Percentiles rank a stretch among this genome's conserved stretches.
Evolutionary conservation across 2,888 invertebrate species (phyloP).

Genomic region (Aquatica leii): DNA sequence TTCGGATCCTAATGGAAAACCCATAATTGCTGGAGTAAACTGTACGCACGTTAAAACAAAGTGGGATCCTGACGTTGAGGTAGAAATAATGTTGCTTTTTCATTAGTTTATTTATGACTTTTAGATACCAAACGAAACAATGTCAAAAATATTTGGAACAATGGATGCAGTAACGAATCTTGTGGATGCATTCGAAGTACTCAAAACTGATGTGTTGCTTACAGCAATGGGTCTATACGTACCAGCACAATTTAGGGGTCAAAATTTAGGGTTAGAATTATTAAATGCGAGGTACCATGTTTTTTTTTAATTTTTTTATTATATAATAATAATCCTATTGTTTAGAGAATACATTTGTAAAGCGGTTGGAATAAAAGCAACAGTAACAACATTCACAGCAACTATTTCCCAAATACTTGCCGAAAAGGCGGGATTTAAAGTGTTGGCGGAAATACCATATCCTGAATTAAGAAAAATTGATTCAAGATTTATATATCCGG

Average conservation of each 20-base stretch:
- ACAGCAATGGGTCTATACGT: conserved; percentile 54
- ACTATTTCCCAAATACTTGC: conserved; percentile 64
- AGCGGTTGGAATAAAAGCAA: conserved; percentile 61
- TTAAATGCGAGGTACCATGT: conserved; percentile 42
- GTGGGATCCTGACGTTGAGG: not conserved
- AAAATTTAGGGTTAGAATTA: conserved; percentile 46
- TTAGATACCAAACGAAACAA: conserved; percentile 28
- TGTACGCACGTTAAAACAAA: conserved; percentile 39
- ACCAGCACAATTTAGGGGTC: conserved; percentile 50
- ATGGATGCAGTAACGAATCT: conserved; percentile 34
- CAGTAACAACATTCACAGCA: conserved; percentile 65
- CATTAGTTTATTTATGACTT: not conserved
- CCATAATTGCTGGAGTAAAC: conserved; percentile 54
- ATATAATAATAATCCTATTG: conserved; percentile 7
- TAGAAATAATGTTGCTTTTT: no score
- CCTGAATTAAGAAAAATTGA: conserved; percentile 59
- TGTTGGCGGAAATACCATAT: conserved; percentile 60
- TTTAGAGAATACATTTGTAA: conserved; percentile 63
- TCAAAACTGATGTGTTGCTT: conserved; percentile 50
- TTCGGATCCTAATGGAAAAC: conserved; percentile 47
- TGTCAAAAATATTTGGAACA: conserved; percentile 22
- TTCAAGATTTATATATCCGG: conserved; percentile 38
- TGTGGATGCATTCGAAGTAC: conserved; percentile 42
- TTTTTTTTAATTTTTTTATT: not conserved
- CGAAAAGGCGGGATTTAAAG: conserved; percentile 62